These are phyloP conservation scores for Orchesellides sinensis DNA, from an alignment of 2,888 invertebrate species.

Conservation along the genomic window DNA sequence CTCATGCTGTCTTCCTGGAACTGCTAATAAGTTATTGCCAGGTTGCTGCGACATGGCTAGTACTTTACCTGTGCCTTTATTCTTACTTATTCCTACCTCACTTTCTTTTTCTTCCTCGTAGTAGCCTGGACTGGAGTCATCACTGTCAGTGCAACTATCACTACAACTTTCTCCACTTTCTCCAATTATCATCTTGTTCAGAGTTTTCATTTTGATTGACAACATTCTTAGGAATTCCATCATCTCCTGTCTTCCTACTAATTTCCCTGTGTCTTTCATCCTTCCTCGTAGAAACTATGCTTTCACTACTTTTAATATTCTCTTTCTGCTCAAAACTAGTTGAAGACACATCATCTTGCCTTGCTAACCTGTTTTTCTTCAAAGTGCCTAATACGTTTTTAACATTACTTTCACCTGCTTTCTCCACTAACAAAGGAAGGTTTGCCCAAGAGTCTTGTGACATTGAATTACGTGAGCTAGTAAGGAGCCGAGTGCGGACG, in stretches of 20 bases:
- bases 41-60: too few relatives aligned
- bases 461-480: too few relatives aligned
- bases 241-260: background rate
- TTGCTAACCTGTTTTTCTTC: background rate
- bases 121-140: slow-evolving; percentile 10
- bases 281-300: background rate
- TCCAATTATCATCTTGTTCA: background rate
- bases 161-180: slow-evolving; percentile 2
- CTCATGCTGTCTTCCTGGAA: too few relatives aligned
- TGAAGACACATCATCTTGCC: background rate
- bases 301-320: background rate
- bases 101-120: background rate
- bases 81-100: background rate
- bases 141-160: background rate
- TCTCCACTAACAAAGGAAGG: slow-evolving; percentile 28
- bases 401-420: background rate
- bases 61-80: too few relatives aligned
- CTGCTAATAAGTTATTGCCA: too few relatives aligned
- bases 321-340: background rate
- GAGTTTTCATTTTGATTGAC: background rate
- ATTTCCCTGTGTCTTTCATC: background rate
- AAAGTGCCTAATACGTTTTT: background rate
- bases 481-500: slow-evolving; percentile 55
- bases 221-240: background rate
- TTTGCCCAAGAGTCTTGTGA: slow-evolving; percentile 69